Conservation (phyloP, 2,113 vertebrate species). For the Semnornis frantzii region DNA sequence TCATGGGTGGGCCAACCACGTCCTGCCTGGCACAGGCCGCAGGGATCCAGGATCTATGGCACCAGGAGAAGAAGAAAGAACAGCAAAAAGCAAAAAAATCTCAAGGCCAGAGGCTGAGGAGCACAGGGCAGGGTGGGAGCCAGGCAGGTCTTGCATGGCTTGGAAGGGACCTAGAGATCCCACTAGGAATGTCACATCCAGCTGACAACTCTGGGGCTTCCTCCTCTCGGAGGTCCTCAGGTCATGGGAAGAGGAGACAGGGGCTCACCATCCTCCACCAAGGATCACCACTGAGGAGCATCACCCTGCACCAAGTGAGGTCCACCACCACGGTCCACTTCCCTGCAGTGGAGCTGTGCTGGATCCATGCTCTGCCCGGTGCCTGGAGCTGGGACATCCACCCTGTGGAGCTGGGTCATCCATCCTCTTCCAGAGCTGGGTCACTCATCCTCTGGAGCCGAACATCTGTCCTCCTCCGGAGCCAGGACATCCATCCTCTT, state of each 20-base stretch:
- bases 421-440: too few relatives aligned
- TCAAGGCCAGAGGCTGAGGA: background rate
- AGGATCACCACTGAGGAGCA: background rate
- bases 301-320: too few relatives aligned
- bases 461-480: too few relatives aligned
- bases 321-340: too few relatives aligned
- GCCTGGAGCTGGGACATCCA: too few relatives aligned
- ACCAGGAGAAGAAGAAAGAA: background rate
- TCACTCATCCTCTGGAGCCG: too few relatives aligned
- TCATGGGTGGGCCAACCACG: background rate
- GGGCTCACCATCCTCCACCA: background rate
- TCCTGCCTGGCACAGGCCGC: background rate
- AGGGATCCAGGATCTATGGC: constrained; percentile 13
- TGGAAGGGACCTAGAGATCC: background rate
- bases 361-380: too few relatives aligned
- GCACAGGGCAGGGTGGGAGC: background rate
- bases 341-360: too few relatives aligned
- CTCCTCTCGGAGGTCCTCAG: background rate
- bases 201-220: background rate
- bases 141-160: constrained; percentile 15
- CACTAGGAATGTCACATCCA: background rate
- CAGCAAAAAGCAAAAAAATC: background rate
- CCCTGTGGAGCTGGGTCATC: too few relatives aligned
- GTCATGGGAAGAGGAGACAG: background rate
- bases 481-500: too few relatives aligned